These are phyloP conservation scores for Agrypnus murinus DNA, from an alignment of 2,888 invertebrate species.

Conservation along the genomic window DNA sequence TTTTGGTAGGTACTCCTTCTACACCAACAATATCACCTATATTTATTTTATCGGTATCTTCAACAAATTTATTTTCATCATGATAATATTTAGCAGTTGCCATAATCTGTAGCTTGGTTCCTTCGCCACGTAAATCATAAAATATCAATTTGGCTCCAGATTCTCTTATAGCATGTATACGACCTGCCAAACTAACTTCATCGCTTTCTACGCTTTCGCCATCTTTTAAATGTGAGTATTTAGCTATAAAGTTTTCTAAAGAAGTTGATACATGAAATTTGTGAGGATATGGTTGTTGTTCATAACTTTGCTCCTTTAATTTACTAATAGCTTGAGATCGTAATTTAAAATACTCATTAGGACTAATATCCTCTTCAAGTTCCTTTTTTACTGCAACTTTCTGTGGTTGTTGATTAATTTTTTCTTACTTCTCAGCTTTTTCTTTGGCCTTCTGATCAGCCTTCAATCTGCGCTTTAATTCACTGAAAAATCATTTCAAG, in stretches of 20 bases:
- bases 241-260: slow-evolving; percentile 89
- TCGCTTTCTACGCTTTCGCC: slow-evolving; percentile 83
- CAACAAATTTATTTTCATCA: slow-evolving; percentile 83
- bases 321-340: slow-evolving; percentile 87
- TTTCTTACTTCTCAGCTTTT: slow-evolving; percentile 82
- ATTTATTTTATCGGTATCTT: slow-evolving; percentile 86
- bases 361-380: slow-evolving; percentile 89
- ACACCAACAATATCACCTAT: slow-evolving; percentile 97
- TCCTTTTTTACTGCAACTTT: slow-evolving; percentile 60
- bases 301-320: slow-evolving; percentile 82
- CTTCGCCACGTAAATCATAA: slow-evolving; percentile 97
- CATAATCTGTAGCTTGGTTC: slow-evolving; percentile 96
- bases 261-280: slow-evolving; percentile 96
- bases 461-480: slow-evolving; percentile 93
- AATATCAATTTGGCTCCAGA: slow-evolving; percentile 96
- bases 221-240: slow-evolving; percentile 82
- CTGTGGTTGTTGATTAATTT: slow-evolving; percentile 65
- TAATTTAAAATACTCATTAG: slow-evolving; percentile 95
- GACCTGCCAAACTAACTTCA: slow-evolving; percentile 84
- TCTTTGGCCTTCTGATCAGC: slow-evolving; percentile 95
- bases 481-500: slow-evolving; percentile 82
- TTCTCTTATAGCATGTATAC: slow-evolving; percentile 95
- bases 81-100: slow-evolving; percentile 91
- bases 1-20: slow-evolving; percentile 89
- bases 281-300: slow-evolving; percentile 94